A percentile compares a stretch with the other conserved stretches of the same genome.
Evolutionary conservation across 2,113 vertebrate species (phyloP).

Genomic region (Xyrauchen texanus): DNA sequence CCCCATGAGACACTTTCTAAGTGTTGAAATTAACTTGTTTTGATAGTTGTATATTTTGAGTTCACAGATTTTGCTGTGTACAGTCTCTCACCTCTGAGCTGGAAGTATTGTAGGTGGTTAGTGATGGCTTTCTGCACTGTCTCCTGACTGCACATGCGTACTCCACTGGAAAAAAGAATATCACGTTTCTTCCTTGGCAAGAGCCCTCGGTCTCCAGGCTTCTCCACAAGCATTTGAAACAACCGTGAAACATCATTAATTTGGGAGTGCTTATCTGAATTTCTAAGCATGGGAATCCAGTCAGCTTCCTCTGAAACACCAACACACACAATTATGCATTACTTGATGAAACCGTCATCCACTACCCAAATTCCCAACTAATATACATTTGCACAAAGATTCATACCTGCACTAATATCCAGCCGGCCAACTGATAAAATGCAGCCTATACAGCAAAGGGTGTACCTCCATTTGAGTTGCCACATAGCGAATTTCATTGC

Average conservation of each 20-base stretch:
- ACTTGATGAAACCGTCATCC: neutral
- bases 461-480: constrained; percentile 70
- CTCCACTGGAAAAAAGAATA: constrained; percentile 83
- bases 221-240: constrained; percentile 22
- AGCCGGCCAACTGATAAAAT: constrained; percentile 64
- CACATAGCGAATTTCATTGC: constrained; percentile 69
- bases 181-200: constrained; percentile 76
- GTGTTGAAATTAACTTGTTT: too few species aligned
- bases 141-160: constrained; percentile 86
- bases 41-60: too few species aligned
- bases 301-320: constrained; percentile 57
- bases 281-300: constrained; percentile 31
- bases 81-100: constrained; percentile 83
- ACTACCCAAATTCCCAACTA: neutral
- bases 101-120: constrained; percentile 88
- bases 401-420: constrained; percentile 80
- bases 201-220: constrained; percentile 42
- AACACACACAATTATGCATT: neutral
- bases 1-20: too few species aligned
- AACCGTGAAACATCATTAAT: constrained; percentile 3
- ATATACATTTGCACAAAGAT: constrained; percentile 6
- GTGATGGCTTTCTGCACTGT: constrained; percentile 79
- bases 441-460: constrained; percentile 69
- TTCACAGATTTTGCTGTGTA: too few species aligned
- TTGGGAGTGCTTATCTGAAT: neutral